A percentile compares a stretch with the other conserved stretches of the same genome.
phyloP scores from a whole-genome alignment of 2,113 vertebrate genomes.

The Stegostoma tigrinum region DNA sequence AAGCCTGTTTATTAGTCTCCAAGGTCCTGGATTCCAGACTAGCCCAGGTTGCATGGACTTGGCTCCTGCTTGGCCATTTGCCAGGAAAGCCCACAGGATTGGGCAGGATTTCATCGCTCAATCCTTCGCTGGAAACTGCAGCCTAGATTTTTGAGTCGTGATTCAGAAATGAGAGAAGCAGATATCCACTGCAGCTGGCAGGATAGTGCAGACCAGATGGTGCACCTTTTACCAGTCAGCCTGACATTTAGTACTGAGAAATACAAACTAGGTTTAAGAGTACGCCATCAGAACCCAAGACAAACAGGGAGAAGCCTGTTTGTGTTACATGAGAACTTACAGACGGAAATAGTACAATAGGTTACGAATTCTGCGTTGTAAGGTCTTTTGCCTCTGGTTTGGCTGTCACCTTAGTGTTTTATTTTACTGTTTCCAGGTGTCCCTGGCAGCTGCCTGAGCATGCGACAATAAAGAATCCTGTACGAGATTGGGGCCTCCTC shows the following conservation, averaged over 20 bases:
- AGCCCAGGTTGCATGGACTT: not conserved
- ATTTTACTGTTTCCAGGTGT: not conserved
- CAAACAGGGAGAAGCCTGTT: not conserved
- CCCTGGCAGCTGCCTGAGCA: not conserved
- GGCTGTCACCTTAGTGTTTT: not conserved
- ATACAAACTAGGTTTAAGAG: not conserved
- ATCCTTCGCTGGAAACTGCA: not conserved
- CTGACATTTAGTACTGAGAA: not conserved
- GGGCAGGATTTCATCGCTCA: not conserved
- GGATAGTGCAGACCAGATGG: not conserved
- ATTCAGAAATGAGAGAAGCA: not conserved
- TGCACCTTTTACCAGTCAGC: not conserved
- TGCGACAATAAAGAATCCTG: not conserved
- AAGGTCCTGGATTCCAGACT: not conserved
- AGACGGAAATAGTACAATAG: not conserved
- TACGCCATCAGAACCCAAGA: not conserved
- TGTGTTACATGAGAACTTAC: not conserved
- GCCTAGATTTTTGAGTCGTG: not conserved
- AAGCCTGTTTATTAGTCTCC: not conserved
- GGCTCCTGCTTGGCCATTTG: not conserved
- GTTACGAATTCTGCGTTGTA: not conserved
- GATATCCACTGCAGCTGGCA: not conserved
- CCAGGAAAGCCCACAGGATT: not conserved
- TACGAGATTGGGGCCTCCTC: not conserved
- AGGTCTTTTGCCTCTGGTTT: not conserved